A percentile compares a stretch with the other conserved stretches of the same genome.
Evolutionary conservation across 1,140 invertebrate genomes (phyloP).

Genomic region (Sesamia nonagrioides): DNA sequence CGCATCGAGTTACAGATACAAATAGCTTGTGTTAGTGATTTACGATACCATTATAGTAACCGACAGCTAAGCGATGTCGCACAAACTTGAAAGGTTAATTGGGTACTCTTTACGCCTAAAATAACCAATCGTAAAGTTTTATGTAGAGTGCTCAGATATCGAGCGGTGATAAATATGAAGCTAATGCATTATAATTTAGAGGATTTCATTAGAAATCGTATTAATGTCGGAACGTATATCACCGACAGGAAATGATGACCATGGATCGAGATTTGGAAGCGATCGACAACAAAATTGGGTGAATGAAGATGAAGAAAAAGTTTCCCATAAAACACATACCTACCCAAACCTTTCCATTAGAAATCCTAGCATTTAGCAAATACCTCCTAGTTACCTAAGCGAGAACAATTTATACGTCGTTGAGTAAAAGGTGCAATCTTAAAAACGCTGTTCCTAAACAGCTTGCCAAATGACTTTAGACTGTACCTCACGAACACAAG

Average conservation of each 20-base stretch:
- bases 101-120: slow-evolving; percentile 65
- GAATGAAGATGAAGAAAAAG: background rate
- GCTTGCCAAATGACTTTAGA: slow-evolving; percentile 34
- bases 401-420: slow-evolving; percentile 48
- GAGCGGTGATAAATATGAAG: slow-evolving; percentile 50
- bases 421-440: slow-evolving; percentile 49
- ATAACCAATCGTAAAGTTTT: slow-evolving; percentile 63
- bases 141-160: slow-evolving; percentile 58
- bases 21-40: slow-evolving; percentile 66
- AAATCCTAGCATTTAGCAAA: slow-evolving; percentile 43
- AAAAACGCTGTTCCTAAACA: slow-evolving; percentile 17
- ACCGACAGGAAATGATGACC: background rate
- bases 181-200: slow-evolving; percentile 48
- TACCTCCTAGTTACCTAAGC: slow-evolving; percentile 43
- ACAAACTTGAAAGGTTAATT: slow-evolving; percentile 75
- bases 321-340: background rate
- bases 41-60: slow-evolving; percentile 66
- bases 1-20: slow-evolving; percentile 54
- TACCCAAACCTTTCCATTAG: slow-evolving; percentile 31
- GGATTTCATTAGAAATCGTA: slow-evolving; percentile 51
- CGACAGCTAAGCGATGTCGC: slow-evolving; percentile 67
- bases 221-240: slow-evolving; percentile 42
- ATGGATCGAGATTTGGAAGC: slow-evolving; percentile 2
- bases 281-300: slow-evolving; percentile 1
- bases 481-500: slow-evolving; percentile 27